phyloP scores from a whole-genome alignment of 2,797 vertebrate genomes.

The Silurus lanzhouensis region DNA sequence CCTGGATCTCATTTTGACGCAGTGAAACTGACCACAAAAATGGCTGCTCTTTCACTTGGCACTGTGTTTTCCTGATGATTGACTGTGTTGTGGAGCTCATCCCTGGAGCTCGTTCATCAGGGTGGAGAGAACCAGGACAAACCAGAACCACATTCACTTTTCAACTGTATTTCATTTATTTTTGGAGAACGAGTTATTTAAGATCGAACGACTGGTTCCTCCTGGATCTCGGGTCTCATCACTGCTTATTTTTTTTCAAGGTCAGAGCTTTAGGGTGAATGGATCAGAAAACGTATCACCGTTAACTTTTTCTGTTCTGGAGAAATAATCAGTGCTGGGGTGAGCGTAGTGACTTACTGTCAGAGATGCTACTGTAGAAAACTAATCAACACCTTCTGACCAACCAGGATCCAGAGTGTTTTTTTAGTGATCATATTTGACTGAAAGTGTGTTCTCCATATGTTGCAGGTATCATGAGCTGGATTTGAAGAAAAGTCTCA shows the following conservation, averaged over 20 bases:
- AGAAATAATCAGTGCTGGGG: no score
- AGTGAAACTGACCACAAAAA: neutral
- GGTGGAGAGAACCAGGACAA: neutral
- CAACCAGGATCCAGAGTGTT: neutral
- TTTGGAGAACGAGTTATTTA: neutral
- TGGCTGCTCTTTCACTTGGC: neutral
- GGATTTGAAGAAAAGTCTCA: slow-evolving; percentile 81
- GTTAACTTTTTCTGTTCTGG: no score
- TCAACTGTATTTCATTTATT: neutral
- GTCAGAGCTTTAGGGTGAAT: neutral
- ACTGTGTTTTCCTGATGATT: neutral
- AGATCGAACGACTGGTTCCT: neutral
- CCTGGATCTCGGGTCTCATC: no score
- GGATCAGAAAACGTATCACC: neutral
- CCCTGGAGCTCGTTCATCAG: neutral
- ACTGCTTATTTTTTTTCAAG: neutral
- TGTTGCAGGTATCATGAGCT: slow-evolving; percentile 82
- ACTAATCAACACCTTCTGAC: neutral
- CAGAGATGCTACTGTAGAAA: neutral
- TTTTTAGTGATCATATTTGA: no score
- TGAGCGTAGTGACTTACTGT: neutral
- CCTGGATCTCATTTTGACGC: neutral
- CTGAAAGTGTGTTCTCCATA: neutral
- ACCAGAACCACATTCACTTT: neutral
- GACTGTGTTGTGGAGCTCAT: neutral